These are phyloP conservation scores for Myopa testacea DNA, from an alignment of 2,888 invertebrate genomes.

Conservation along the genomic window DNA sequence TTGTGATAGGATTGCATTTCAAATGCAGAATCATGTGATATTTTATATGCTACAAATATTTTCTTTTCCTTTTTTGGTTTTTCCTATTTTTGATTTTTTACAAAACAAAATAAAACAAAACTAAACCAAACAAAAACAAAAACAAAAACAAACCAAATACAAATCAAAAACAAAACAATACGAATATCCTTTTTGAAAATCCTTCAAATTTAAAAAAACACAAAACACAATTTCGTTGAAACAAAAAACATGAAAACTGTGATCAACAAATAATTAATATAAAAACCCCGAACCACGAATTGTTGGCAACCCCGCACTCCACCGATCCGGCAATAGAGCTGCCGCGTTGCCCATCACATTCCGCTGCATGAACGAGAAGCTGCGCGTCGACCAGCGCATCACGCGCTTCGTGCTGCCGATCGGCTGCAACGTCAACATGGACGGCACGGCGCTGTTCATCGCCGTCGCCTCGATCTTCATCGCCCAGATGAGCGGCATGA, in stretches of 20 bases:
- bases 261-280: conserved; percentile 42
- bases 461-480: conserved; percentile 88
- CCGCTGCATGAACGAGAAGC: conserved; percentile 85
- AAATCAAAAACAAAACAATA: conserved; percentile 41
- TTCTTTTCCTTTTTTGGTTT: conserved; percentile 59
- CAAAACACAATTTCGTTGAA: conserved; percentile 36
- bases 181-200: conserved; percentile 1
- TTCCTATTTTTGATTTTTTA: conserved; percentile 52
- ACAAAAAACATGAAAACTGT: conserved; percentile 43
- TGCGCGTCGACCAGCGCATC: conserved; percentile 83
- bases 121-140: conserved; percentile 44
- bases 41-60: conserved; percentile 59
- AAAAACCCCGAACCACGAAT: conserved; percentile 39
- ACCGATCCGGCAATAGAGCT: conserved; percentile 71
- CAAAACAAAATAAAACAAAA: conserved; percentile 47
- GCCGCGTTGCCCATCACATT: conserved; percentile 91
- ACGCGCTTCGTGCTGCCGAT: conserved; percentile 90
- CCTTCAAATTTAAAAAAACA: conserved; percentile 41
- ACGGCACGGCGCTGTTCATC: conserved; percentile 89
- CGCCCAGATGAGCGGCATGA: conserved; percentile 86
- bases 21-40: conserved; percentile 23
- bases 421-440: conserved; percentile 94
- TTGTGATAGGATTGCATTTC: conserved; percentile 29
- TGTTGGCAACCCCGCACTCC: background rate
- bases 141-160: conserved; percentile 38